Conservation (phyloP, 2,888 invertebrate genomes). For the Physocephala rufipes region DNA sequence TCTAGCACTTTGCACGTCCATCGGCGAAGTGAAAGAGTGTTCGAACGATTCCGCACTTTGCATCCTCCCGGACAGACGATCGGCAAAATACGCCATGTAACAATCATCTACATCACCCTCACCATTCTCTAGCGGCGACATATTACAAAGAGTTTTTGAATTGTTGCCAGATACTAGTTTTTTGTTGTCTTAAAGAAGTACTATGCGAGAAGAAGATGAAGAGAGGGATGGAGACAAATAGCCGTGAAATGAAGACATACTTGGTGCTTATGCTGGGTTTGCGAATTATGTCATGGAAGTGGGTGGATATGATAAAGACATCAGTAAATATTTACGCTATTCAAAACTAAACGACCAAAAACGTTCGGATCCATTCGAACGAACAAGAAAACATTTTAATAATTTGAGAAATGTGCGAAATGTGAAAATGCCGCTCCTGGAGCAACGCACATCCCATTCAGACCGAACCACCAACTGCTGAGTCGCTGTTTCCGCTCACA, state of each 20-base stretch:
- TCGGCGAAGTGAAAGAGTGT: not conserved
- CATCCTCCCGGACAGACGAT: not conserved
- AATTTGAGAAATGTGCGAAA: constrained; percentile 32
- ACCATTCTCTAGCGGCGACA: not conserved
- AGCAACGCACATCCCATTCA: no score
- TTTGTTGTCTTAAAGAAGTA: constrained; percentile 20
- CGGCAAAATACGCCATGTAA: constrained; percentile 27
- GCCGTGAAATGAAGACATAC: not conserved
- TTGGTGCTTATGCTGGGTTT: no score
- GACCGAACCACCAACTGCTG: no score
- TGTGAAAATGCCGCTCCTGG: constrained; percentile 27
- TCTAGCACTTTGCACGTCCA: no score
- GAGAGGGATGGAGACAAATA: not conserved
- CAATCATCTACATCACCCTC: constrained; percentile 21
- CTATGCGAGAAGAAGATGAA: not conserved
- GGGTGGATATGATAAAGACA: constrained; percentile 19
- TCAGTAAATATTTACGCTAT: constrained; percentile 33
- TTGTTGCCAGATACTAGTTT: constrained; percentile 33
- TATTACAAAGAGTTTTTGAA: constrained; percentile 36
- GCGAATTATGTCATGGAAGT: not conserved
- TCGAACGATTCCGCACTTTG: not conserved
- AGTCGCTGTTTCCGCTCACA: no score
- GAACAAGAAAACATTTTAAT: constrained; percentile 34
- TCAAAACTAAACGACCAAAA: constrained; percentile 26
- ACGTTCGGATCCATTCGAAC: constrained; percentile 21